Evolutionary conservation across 2,113 vertebrate genomes (phyloP).

Genomic region (Solea senegalensis): DNA sequence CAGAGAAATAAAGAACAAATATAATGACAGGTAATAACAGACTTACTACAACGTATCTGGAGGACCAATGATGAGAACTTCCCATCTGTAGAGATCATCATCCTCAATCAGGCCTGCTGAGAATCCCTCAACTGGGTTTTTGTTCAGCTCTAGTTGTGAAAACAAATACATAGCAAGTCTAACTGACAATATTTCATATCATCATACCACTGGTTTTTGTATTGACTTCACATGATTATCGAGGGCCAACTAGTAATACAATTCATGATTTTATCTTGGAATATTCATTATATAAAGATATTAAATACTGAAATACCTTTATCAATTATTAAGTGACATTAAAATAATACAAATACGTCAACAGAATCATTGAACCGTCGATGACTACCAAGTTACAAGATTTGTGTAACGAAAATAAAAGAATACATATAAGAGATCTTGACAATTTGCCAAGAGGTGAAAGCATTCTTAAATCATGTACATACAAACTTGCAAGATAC

Average conservation of each 20-base stretch:
- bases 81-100: conserved; percentile 99
- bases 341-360: background rate
- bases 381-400: too few species aligned
- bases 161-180: conserved; percentile 16
- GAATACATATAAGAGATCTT: too few species aligned
- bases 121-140: conserved; percentile 99
- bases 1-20: background rate
- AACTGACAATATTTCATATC: background rate
- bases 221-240: too few species aligned
- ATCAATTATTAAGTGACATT: background rate
- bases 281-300: too few species aligned
- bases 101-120: conserved; percentile 99
- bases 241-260: too few species aligned
- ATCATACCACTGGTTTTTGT: too few species aligned
- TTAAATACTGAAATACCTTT: background rate
- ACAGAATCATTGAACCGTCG: too few species aligned
- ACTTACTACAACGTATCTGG: conserved; percentile 99
- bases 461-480: too few species aligned
- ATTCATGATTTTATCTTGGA: too few species aligned
- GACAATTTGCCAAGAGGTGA: too few species aligned
- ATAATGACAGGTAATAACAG: conserved; percentile 21
- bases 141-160: conserved; percentile 93
- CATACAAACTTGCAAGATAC: too few species aligned
- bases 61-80: conserved; percentile 99
- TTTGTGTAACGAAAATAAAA: too few species aligned